A percentile compares a stretch with the other conserved stretches of the same genome.
Evolutionary conservation across 2,113 vertebrate genomes (phyloP).

Genomic region (Zosterops borbonicus): DNA sequence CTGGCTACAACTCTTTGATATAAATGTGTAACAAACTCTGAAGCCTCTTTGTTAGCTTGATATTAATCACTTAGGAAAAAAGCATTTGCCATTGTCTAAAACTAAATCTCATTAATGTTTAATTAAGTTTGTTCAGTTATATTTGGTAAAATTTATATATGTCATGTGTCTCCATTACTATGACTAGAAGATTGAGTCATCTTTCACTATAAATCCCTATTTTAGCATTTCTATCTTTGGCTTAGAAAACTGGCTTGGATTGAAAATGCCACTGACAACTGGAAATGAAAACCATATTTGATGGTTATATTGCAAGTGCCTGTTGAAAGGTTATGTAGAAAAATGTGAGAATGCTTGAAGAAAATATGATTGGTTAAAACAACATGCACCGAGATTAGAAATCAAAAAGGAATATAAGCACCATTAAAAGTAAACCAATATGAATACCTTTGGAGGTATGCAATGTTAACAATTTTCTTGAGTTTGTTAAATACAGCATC

Average conservation of each 20-base stretch:
- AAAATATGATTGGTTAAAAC: background rate
- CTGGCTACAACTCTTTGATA: background rate
- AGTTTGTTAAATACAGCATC: background rate
- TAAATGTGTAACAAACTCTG: background rate
- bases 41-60: background rate
- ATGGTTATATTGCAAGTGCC: background rate
- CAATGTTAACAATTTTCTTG: background rate
- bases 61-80: background rate
- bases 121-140: background rate
- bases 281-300: conserved; percentile 37
- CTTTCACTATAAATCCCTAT: background rate
- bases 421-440: background rate
- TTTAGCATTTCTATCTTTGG: conserved; percentile 19
- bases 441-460: background rate
- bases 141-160: background rate
- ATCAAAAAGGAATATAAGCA: background rate
- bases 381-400: background rate
- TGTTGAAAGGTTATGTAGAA: background rate
- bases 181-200: background rate
- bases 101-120: background rate
- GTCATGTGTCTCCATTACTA: background rate
- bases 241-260: conserved; percentile 3
- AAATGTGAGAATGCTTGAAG: background rate
- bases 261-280: conserved; percentile 12
- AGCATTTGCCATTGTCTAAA: background rate